Conservation (phyloP, 2,888 invertebrate genomes). For the Andrena dorsata region DNA sequence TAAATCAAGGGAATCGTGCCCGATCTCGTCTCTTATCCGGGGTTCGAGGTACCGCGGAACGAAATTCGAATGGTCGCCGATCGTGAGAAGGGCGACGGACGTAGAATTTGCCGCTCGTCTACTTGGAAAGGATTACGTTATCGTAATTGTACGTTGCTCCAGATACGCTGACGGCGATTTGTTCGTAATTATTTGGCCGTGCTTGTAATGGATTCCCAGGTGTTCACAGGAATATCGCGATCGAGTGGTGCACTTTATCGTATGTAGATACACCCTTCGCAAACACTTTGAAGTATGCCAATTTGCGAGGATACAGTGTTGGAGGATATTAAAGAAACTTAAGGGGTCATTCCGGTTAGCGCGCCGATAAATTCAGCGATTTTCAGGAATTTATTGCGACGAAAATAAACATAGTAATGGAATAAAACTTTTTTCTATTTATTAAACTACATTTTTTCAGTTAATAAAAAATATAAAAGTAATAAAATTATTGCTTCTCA, state of each 20-base stretch:
- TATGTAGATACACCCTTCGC: too few relatives aligned
- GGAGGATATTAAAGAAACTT: not conserved
- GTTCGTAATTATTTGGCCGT: slow-evolving; percentile 32
- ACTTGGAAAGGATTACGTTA: slow-evolving; percentile 35
- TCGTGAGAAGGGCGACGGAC: slow-evolving; percentile 47
- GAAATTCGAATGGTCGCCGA: slow-evolving; percentile 26
- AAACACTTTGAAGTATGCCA: not conserved
- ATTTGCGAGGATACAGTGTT: not conserved
- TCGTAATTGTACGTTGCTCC: slow-evolving; percentile 37
- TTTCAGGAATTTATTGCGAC: too few relatives aligned
- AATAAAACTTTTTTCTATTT: too few relatives aligned
- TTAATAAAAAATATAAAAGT: too few relatives aligned
- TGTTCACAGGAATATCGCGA: slow-evolving; percentile 6
- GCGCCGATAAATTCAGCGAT: too few relatives aligned
- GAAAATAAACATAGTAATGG: too few relatives aligned
- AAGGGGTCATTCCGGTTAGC: too few relatives aligned
- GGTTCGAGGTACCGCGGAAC: slow-evolving; percentile 7
- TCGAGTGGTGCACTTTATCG: too few relatives aligned
- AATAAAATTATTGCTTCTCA: too few relatives aligned
- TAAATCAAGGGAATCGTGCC: slow-evolving; percentile 53
- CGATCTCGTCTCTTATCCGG: slow-evolving; percentile 28
- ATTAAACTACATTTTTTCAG: too few relatives aligned
- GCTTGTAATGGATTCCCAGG: slow-evolving; percentile 5
- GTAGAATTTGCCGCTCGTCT: slow-evolving; percentile 16
- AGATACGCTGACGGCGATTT: slow-evolving; percentile 40